phyloP scores from a whole-genome alignment of 2,888 invertebrate genomes.

The Agrotis clavis region DNA sequence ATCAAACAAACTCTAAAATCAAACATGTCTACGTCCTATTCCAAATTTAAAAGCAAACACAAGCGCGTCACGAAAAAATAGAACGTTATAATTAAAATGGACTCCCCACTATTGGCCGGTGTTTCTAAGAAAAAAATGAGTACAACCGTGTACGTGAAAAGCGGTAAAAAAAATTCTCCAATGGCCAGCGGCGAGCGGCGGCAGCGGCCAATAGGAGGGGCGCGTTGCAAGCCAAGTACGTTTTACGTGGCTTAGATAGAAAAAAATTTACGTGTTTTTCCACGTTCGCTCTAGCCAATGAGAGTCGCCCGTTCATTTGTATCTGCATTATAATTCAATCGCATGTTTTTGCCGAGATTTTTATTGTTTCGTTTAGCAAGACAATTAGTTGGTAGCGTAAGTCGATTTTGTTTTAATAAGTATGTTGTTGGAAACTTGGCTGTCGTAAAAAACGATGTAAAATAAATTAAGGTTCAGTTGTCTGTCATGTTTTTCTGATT shows the following conservation, averaged over 20 bases:
- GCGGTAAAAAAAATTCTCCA: slow-evolving; percentile 87
- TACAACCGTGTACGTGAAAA: slow-evolving; percentile 88
- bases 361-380: slow-evolving; percentile 58
- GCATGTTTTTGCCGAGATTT: slow-evolving; percentile 74
- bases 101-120: slow-evolving; percentile 84
- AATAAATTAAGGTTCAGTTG: background rate
- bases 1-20: slow-evolving; percentile 52
- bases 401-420: slow-evolving; percentile 46
- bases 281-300: slow-evolving; percentile 85
- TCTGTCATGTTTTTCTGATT: slow-evolving; percentile 25
- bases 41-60: slow-evolving; percentile 67
- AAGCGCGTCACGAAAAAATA: slow-evolving; percentile 72
- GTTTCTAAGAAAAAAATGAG: slow-evolving; percentile 87
- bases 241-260: slow-evolving; percentile 88
- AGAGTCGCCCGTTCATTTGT: slow-evolving; percentile 74
- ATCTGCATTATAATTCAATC: slow-evolving; percentile 83
- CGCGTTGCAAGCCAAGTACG: slow-evolving; percentile 82
- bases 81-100: slow-evolving; percentile 87
- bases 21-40: slow-evolving; percentile 55
- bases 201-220: slow-evolving; percentile 80
- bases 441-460: slow-evolving; percentile 12
- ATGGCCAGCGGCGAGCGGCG: slow-evolving; percentile 76
- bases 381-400: slow-evolving; percentile 52
- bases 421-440: slow-evolving; percentile 11
- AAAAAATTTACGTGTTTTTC: slow-evolving; percentile 89